Evolutionary conservation across 2,797 vertebrate species (phyloP).

Genomic region (Botia kubotai): DNA sequence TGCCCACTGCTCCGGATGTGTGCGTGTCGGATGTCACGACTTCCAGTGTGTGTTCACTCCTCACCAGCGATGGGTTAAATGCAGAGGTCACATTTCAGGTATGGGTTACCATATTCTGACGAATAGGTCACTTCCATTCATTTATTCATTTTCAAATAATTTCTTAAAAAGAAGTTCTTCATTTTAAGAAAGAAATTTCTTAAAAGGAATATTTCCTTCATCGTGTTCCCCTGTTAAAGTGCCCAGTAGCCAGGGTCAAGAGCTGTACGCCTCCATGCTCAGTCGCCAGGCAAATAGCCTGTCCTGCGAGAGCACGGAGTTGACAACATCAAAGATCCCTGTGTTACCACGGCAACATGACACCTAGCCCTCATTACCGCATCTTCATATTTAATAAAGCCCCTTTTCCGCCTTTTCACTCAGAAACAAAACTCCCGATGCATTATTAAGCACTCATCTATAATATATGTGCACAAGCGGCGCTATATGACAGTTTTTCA

Average conservation of each 20-base stretch:
- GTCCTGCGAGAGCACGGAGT: neutral
- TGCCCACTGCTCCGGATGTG: no score
- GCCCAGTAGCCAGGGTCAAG: constrained; percentile 34
- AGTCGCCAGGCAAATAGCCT: constrained; percentile 40
- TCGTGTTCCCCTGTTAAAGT: constrained; percentile 25
- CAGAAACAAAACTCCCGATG: constrained; percentile 58
- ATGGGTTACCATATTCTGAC: no score
- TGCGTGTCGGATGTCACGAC: no score
- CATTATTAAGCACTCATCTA: constrained; percentile 59
- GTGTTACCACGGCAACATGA: constrained; percentile 46
- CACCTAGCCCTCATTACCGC: constrained; percentile 52
- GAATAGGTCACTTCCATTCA: no score
- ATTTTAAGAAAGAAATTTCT: neutral
- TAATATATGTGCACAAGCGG: constrained; percentile 50
- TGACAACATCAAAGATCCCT: constrained; percentile 47
- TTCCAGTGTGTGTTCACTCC: no score
- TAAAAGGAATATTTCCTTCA: constrained; percentile 18
- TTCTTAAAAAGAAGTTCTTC: neutral
- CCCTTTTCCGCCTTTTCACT: constrained; percentile 40
- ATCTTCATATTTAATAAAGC: constrained; percentile 55
- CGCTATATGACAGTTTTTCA: constrained; percentile 48
- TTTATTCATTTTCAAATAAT: neutral
- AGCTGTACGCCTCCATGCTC: constrained; percentile 36
- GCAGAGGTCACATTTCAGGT: no score
- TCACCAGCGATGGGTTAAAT: no score